Evolutionary conservation across 2,888 invertebrate genomes (phyloP).

Genomic region (Mimumesa dahlbomi): DNA sequence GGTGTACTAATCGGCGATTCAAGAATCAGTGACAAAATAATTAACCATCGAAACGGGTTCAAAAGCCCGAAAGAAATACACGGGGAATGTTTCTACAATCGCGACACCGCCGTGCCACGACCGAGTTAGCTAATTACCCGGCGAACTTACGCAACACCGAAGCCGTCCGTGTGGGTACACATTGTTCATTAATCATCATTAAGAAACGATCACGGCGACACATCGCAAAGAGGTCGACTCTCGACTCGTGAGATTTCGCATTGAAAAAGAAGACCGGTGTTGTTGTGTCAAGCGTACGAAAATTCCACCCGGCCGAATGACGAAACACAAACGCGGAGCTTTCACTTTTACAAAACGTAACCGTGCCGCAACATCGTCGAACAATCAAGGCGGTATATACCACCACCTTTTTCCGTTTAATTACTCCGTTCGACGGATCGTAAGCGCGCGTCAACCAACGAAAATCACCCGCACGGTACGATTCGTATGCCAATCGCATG

Average conservation of each 20-base stretch:
- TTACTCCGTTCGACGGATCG: no score
- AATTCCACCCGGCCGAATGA: no score
- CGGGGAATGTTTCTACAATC: slow-evolving; percentile 16
- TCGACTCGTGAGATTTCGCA: slow-evolving; percentile 31
- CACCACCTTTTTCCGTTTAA: no score
- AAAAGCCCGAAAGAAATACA: slow-evolving; percentile 7
- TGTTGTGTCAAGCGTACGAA: no score
- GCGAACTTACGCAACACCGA: slow-evolving; percentile 50
- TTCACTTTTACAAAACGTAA: no score
- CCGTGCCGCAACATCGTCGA: no score
- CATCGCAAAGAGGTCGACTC: slow-evolving; percentile 26
- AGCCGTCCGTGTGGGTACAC: slow-evolving; percentile 2
- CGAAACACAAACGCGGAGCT: no score
- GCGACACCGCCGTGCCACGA: slow-evolving; percentile 40
- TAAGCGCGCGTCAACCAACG: no score
- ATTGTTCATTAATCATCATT: slow-evolving; percentile 63
- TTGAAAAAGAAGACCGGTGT: slow-evolving; percentile 34
- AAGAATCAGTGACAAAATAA: slow-evolving; percentile 55
- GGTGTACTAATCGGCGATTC: slow-evolving; percentile 29
- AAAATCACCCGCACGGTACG: no score
- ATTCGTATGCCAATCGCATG: no score
- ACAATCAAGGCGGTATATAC: no score
- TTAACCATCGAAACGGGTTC: slow-evolving; percentile 42
- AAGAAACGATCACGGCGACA: slow-evolving; percentile 61
- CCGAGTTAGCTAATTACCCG: slow-evolving; percentile 53